Evolutionary conservation across 2,797 vertebrate species (phyloP).

Genomic region (Girardinus metallicus): DNA sequence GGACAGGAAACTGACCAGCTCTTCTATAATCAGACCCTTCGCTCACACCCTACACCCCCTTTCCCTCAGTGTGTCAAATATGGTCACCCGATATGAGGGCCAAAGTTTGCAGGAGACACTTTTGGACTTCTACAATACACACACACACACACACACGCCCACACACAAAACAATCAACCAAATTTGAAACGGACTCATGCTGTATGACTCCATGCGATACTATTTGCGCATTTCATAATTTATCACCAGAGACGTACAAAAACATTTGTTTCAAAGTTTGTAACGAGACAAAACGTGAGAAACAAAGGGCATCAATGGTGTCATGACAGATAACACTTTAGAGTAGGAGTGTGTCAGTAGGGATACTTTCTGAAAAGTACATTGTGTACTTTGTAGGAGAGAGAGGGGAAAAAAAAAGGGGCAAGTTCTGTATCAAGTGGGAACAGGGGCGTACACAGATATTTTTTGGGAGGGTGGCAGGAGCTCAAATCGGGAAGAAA

Average conservation of each 20-base stretch:
- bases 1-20: conserved; percentile 27
- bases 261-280: neutral
- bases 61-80: conserved; percentile 20
- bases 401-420: neutral
- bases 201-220: too few species aligned
- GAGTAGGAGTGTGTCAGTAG: neutral
- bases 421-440: neutral
- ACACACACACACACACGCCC: too few species aligned
- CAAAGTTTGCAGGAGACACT: neutral
- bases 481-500: too few species aligned
- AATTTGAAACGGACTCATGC: neutral
- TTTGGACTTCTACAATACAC: neutral
- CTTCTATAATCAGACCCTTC: conserved; percentile 27
- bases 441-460: neutral
- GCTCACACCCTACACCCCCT: conserved; percentile 26
- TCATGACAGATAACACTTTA: neutral
- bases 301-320: neutral
- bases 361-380: neutral
- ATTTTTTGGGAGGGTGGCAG: too few species aligned
- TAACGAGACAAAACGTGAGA: neutral
- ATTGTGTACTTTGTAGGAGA: neutral
- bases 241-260: neutral
- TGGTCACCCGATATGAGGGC: neutral
- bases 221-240: neutral
- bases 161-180: neutral